Conservation (phyloP, 2,113 vertebrate species). For the Eclectus roratus region DNA sequence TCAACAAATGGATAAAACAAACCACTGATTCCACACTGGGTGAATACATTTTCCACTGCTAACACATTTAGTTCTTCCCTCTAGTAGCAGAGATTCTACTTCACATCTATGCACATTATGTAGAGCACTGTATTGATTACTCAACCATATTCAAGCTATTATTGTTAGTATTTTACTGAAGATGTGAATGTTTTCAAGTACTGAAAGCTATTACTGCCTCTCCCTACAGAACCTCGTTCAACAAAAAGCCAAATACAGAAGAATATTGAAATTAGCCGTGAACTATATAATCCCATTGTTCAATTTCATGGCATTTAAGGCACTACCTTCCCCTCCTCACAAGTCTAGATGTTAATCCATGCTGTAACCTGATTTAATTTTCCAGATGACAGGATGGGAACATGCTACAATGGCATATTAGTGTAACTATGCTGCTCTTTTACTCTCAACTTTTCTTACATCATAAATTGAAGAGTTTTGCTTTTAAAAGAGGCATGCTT, state of each 20-base stretch:
- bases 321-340: conserved; percentile 67
- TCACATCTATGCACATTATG: not conserved
- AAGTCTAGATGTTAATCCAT: conserved; percentile 75
- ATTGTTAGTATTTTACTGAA: not conserved
- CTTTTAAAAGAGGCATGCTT: conserved; percentile 1
- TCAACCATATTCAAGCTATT: not conserved
- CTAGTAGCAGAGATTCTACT: not conserved
- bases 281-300: conserved; percentile 82
- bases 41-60: not conserved
- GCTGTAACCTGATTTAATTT: conserved; percentile 81
- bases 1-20: not conserved
- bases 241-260: conserved; percentile 66
- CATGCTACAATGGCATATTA: conserved; percentile 65
- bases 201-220: not conserved
- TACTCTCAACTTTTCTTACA: conserved; percentile 34
- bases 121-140: not conserved
- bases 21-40: not conserved
- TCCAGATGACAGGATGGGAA: conserved; percentile 82
- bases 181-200: not conserved
- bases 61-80: not conserved
- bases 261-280: conserved; percentile 74
- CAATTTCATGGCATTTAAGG: conserved; percentile 87
- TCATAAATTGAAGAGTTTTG: not conserved
- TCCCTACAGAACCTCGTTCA: conserved; percentile 10
- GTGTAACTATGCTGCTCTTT: conserved; percentile 65